Evolutionary conservation across 2,113 vertebrate genomes (phyloP), one percentile per base, ranked within the genome.

Genomic region (Trematocara unimaculatum): DNA sequence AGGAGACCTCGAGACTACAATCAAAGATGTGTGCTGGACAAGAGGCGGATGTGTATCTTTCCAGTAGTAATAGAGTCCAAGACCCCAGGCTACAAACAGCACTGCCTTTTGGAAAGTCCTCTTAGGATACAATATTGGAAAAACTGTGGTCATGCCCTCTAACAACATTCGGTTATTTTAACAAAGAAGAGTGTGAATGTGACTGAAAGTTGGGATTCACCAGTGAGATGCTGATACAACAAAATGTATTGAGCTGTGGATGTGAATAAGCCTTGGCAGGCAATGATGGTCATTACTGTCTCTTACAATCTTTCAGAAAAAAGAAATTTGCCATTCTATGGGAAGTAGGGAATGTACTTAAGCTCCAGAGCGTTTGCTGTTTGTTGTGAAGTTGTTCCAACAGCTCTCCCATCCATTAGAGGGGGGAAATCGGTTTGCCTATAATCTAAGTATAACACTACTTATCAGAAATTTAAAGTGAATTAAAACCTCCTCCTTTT

Each of bases 201-300:
- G 35, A 77, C 17, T 82, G 17, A 87, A 85, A 64, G 79, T 78
- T n/a, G 1, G 14, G 18, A 89, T 84, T 86, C 81, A 58, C 64
- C 10, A 9, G 62, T 84, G 79, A 53, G 56, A 80, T 60, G 85
- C 35, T 82, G 45, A 90, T 42, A 82, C 29, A 93, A 89, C 55
- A 83, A 87, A 14, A 26, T 42, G 77, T 91, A 89, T 89, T 90
- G 89, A 91, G 85, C 83, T 89, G 85, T 87, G 88, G 88, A 92
- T 84, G 84, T 83, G 82, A 90, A 90, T 82, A 80, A 88, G 90
- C 64, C 83, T 83, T 89, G 87, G 84, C 91, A 91, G 87, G 84
- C 83, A 92, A 88, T 94, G 92, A 94, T 89, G 89, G 91, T 88
- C 92, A 94, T 94, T 92, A 95, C 89, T 89, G 90, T 94, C 89